Evolutionary conservation across 2,888 invertebrate genomes (phyloP).

Genomic region (Synergus japonicus): DNA sequence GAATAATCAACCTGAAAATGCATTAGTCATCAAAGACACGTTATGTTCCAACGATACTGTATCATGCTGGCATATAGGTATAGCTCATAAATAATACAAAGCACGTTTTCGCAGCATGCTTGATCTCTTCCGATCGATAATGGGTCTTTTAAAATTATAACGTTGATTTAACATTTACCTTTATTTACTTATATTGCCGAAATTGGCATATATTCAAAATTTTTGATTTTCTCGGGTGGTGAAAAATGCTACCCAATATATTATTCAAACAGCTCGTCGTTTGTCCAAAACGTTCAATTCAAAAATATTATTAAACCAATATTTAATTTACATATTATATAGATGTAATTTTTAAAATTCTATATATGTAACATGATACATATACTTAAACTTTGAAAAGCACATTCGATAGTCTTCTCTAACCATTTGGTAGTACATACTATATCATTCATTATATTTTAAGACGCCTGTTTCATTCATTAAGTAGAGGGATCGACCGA

Average conservation of each 20-base stretch:
- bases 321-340: too few relatives aligned
- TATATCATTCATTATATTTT: constrained; percentile 26
- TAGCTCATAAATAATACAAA: constrained; percentile 34
- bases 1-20: constrained; percentile 5
- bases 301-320: too few relatives aligned
- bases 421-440: background rate
- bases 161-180: background rate
- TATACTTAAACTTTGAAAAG: background rate
- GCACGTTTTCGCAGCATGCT: constrained; percentile 15
- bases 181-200: background rate
- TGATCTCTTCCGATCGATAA: constrained; percentile 16
- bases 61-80: background rate
- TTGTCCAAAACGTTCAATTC: background rate
- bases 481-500: constrained; percentile 30
- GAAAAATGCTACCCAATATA: background rate
- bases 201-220: background rate
- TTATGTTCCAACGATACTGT: constrained; percentile 8
- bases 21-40: constrained; percentile 16
- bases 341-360: too few relatives aligned
- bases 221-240: background rate
- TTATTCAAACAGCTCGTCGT: background rate
- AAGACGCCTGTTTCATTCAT: constrained; percentile 20
- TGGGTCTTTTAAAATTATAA: constrained; percentile 1
- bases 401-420: background rate
- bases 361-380: too few relatives aligned